Percentiles rank a stretch among this genome's conserved stretches.
Evolutionary conservation across 2,113 vertebrate species (phyloP).

Genomic region (Amazona guildingii): DNA sequence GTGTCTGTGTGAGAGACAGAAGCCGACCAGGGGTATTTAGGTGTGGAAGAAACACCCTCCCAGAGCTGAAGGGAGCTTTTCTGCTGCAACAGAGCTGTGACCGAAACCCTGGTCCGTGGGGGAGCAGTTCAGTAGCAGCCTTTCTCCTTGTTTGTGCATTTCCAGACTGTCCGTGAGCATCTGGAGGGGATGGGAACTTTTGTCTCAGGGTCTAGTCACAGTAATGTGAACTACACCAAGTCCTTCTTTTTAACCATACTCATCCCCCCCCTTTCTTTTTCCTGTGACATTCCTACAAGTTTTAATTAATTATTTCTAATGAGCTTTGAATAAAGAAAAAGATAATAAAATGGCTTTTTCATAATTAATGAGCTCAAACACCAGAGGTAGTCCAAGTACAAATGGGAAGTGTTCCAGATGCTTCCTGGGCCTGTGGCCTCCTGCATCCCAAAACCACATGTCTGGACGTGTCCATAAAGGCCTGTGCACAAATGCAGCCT

Average conservation of each 20-base stretch:
- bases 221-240: neutral
- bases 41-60: neutral
- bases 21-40: neutral
- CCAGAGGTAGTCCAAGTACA: neutral
- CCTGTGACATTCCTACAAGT: neutral
- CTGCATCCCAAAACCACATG: accelerated
- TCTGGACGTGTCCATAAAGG: neutral
- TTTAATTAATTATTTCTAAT: neutral
- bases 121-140: neutral
- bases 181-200: neutral
- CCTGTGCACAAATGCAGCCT: neutral
- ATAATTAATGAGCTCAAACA: neutral
- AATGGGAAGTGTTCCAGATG: neutral
- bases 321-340: neutral
- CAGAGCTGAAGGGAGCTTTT: accelerated
- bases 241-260: neutral
- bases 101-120: neutral
- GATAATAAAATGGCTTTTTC: neutral
- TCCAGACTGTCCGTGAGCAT: neutral
- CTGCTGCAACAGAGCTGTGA: neutral
- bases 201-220: neutral
- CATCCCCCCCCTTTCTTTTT: accelerated
- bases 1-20: neutral
- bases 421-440: neutral
- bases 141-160: accelerated